Evolutionary conservation across 2,888 invertebrate species (phyloP).

Genomic region (Tryphoninae sp.): DNA sequence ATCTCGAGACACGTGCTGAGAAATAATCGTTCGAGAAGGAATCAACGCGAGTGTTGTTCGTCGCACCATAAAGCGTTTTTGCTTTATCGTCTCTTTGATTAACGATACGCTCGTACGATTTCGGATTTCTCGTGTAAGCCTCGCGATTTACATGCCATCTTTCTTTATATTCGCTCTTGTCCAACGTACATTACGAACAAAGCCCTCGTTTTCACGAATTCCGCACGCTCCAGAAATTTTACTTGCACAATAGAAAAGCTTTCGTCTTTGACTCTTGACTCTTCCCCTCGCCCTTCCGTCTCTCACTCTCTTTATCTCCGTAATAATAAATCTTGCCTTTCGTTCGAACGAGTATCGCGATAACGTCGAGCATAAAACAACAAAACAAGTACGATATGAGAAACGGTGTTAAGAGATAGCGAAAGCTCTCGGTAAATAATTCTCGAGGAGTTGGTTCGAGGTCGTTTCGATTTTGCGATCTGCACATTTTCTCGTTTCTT

Average conservation of each 20-base stretch:
- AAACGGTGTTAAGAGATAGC: slow-evolving; percentile 18
- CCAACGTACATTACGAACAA: background rate
- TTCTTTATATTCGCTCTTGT: background rate
- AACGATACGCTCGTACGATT: background rate
- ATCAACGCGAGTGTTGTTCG: slow-evolving; percentile 41
- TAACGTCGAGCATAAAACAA: slow-evolving; percentile 35
- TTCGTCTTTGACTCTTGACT: background rate
- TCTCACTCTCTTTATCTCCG: background rate
- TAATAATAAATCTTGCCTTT: slow-evolving; percentile 31
- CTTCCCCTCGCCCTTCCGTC: background rate
- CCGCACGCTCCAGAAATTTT: background rate
- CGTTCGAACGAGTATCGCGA: slow-evolving; percentile 12
- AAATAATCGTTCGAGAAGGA: no score
- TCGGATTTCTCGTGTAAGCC: background rate
- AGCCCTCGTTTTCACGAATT: background rate
- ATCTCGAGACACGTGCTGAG: no score
- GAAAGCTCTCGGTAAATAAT: background rate
- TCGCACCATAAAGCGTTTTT: background rate
- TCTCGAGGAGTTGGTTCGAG: background rate
- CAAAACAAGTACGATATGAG: slow-evolving; percentile 18
- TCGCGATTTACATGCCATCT: background rate
- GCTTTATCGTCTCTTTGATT: background rate
- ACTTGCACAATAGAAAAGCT: background rate
- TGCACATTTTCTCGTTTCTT: background rate
- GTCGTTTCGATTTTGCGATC: background rate